A percentile compares a stretch with the other conserved stretches of the same genome.
Evolutionary conservation across 2,113 vertebrate species (phyloP).

Genomic region (Beaufortia kweichowensis): DNA sequence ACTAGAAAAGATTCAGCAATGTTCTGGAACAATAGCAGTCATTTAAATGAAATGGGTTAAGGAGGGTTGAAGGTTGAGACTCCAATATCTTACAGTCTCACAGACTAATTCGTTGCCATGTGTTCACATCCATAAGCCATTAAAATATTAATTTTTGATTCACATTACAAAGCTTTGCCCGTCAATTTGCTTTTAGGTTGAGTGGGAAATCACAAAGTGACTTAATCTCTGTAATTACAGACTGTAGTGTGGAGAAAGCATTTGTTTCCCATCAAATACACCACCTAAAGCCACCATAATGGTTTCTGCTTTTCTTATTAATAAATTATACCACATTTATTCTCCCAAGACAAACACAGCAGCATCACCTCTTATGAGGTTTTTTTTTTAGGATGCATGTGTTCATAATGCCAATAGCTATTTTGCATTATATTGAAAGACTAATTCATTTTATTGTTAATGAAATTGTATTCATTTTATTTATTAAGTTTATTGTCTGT

Average conservation of each 20-base stretch:
- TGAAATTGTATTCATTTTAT: too few species aligned
- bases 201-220: conserved; percentile 25
- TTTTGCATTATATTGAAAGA: background rate
- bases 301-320: background rate
- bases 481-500: background rate
- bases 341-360: background rate
- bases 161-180: conserved; percentile 41
- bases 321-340: background rate
- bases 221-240: conserved; percentile 48
- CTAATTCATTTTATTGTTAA: too few species aligned
- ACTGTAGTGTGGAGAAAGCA: conserved; percentile 10
- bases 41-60: background rate
- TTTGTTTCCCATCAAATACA: conserved; percentile 3
- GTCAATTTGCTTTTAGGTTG: conserved; percentile 42
- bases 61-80: background rate
- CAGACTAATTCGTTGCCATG: background rate
- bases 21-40: background rate
- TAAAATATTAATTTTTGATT: conserved; percentile 53
- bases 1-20: background rate
- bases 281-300: background rate
- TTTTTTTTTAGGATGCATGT: too few species aligned
- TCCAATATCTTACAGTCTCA: background rate
- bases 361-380: background rate
- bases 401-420: background rate
- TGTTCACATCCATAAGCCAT: conserved; percentile 36